Evolutionary conservation across 2,113 vertebrate species (phyloP).

Genomic region (Rhinolophus sinicus): DNA sequence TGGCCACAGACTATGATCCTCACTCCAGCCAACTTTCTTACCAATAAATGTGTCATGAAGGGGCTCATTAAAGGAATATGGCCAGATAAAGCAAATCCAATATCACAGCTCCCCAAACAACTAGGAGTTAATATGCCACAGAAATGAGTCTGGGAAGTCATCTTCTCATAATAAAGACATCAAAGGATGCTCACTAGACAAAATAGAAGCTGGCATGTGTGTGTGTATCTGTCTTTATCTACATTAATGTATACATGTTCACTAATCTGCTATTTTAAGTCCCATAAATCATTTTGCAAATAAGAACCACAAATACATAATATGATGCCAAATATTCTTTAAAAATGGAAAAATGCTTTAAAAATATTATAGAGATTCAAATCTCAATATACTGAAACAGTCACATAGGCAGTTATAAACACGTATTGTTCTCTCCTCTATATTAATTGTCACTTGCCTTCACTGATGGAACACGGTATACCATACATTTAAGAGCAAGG

Average conservation of each 20-base stretch:
- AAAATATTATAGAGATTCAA: conserved; percentile 22
- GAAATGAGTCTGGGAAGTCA: background rate
- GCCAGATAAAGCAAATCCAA: background rate
- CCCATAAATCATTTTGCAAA: background rate
- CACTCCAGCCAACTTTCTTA: background rate
- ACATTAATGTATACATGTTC: background rate
- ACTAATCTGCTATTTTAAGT: background rate
- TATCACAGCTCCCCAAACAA: background rate
- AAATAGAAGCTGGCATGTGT: background rate
- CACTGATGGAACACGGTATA: background rate
- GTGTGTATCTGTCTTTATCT: background rate
- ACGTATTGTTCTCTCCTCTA: background rate
- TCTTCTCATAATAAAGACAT: background rate
- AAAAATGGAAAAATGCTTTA: background rate
- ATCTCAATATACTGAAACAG: background rate
- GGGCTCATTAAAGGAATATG: background rate
- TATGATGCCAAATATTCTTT: conserved; percentile 6
- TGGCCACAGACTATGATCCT: background rate
- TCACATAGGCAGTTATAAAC: background rate
- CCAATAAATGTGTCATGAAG: background rate
- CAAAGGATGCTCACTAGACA: background rate
- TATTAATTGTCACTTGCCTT: background rate
- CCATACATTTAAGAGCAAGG: background rate
- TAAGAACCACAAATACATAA: background rate
- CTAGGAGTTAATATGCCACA: background rate